phyloP scores from a whole-genome alignment of 2,888 invertebrate species.

The Galerucella calmariensis region DNA sequence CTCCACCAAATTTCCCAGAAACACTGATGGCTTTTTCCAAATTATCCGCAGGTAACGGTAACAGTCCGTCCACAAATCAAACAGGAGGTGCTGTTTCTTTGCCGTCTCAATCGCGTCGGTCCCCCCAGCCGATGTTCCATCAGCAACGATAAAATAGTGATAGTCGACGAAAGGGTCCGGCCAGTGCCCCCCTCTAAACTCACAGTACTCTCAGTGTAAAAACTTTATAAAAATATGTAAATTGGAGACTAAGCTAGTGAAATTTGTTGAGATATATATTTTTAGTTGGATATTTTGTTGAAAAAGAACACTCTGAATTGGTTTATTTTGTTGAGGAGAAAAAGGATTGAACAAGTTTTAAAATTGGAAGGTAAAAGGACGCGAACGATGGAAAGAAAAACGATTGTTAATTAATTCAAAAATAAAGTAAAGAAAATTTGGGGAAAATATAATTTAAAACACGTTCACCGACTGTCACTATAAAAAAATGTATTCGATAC shows the following conservation, averaged over 20 bases:
- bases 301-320: constrained; percentile 34
- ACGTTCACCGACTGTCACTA: background rate
- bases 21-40: constrained; percentile 89
- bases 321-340: constrained; percentile 18
- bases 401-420: background rate
- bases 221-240: constrained; percentile 43
- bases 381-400: background rate
- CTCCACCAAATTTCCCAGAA: constrained; percentile 94
- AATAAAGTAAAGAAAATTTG: background rate
- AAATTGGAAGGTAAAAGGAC: background rate
- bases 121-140: constrained; percentile 56
- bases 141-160: constrained; percentile 46
- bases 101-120: constrained; percentile 57
- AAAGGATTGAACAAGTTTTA: constrained; percentile 3
- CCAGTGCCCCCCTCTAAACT: constrained; percentile 26
- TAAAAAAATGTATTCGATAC: background rate
- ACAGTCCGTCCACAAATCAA: constrained; percentile 66
- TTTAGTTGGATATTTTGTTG: constrained; percentile 41
- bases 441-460: background rate
- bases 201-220: constrained; percentile 50
- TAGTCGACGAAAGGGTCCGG: constrained; percentile 4
- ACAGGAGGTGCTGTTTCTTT: constrained; percentile 55
- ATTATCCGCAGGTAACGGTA: constrained; percentile 78
- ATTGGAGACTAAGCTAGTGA: constrained; percentile 49
- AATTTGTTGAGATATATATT: constrained; percentile 47